Evolutionary conservation across 2,797 vertebrate species (phyloP).

Genomic region (Tapirus indicus): DNA sequence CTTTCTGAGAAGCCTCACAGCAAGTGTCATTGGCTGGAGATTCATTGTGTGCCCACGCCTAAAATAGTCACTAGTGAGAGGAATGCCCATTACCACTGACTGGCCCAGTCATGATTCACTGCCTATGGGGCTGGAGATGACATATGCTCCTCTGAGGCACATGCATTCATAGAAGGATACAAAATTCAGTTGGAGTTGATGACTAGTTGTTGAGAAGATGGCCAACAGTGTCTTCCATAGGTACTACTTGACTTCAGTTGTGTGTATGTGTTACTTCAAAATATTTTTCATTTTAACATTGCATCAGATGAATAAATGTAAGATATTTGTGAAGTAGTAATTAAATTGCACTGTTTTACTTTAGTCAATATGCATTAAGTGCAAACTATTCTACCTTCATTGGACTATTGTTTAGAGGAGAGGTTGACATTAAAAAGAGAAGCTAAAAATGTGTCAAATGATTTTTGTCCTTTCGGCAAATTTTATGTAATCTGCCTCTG

Average conservation of each 20-base stretch:
- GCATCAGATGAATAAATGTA: not conserved
- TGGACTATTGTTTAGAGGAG: not conserved
- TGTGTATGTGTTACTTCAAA: not conserved
- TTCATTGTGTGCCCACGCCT: not conserved
- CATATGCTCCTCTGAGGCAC: not conserved
- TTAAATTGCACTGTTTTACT: not conserved
- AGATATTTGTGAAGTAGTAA: not conserved
- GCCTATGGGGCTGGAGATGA: not conserved
- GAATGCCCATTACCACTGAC: not conserved
- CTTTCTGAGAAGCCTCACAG: not conserved
- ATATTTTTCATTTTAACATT: conserved; percentile 12
- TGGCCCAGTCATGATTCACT: not conserved
- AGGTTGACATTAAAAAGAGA: conserved; percentile 5
- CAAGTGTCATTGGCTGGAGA: not conserved
- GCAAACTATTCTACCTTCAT: not conserved
- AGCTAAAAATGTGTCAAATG: conserved; percentile 28
- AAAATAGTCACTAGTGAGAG: not conserved
- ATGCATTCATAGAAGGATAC: not conserved
- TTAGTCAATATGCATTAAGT: not conserved
- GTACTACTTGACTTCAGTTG: not conserved
- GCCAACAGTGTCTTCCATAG: not conserved
- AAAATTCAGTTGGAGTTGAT: not conserved
- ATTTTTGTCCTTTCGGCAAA: conserved; percentile 12
- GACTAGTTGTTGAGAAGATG: not conserved
- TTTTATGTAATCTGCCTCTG: not conserved